Conservation (phyloP, 2,113 vertebrate species). For the Oncorhynchus masou region DNA sequence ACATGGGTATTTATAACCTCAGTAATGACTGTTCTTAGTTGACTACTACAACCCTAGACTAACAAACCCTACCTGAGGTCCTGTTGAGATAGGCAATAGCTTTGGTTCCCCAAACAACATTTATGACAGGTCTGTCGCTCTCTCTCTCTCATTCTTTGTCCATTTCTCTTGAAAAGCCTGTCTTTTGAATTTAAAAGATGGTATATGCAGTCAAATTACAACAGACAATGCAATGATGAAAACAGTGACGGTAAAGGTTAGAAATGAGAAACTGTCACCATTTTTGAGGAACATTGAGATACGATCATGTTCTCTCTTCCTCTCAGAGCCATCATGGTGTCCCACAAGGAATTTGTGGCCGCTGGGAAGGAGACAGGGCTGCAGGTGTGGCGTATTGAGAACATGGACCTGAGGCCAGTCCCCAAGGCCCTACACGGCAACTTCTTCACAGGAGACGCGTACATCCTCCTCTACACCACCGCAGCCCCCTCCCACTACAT, state of each 20-base stretch:
- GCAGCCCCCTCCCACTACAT: slow-evolving; percentile 63
- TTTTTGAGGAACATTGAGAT: too few species aligned
- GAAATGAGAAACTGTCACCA: too few species aligned
- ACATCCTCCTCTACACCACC: slow-evolving; percentile 74
- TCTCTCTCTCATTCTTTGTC: neutral
- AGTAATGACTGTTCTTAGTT: neutral
- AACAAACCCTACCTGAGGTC: neutral
- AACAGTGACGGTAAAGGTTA: too few species aligned
- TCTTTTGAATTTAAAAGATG: too few species aligned
- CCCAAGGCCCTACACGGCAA: slow-evolving; percentile 65
- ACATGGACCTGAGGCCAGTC: slow-evolving; percentile 74
- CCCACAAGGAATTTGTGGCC: slow-evolving; percentile 72
- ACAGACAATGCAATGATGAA: too few species aligned
- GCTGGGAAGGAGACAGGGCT: slow-evolving; percentile 73
- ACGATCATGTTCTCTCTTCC: neutral
- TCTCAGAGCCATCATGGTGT: slow-evolving; percentile 70
- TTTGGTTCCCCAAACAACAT: neutral
- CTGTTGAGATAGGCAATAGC: neutral
- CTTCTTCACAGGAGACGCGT: slow-evolving; percentile 77
- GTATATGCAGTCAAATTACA: too few species aligned
- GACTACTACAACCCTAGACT: neutral
- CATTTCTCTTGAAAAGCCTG: neutral
- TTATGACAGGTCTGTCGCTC: neutral
- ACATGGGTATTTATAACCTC: slow-evolving; percentile 3
- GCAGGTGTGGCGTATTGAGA: slow-evolving; percentile 79